These are phyloP conservation scores for Trachemys scripta DNA, from an alignment of 2,113 vertebrate genomes.

Conservation along the genomic window DNA sequence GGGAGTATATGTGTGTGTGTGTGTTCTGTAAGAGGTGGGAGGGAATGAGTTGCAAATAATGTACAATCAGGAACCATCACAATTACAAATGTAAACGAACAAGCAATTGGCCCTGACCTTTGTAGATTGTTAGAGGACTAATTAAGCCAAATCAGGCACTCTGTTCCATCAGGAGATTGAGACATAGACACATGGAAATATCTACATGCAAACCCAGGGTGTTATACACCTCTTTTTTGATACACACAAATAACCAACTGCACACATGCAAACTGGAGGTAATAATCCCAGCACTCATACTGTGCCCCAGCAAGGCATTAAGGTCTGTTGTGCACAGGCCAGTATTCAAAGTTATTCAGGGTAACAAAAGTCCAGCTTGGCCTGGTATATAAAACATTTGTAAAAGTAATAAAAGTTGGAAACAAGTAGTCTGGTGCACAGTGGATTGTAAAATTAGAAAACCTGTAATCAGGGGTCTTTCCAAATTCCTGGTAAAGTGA, in stretches of 20 bases:
- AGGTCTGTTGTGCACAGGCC: accelerated
- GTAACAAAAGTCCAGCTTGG: not conserved
- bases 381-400: not conserved
- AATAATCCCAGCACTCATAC: not conserved
- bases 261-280: too few relatives aligned
- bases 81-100: slow-evolving; percentile 85
- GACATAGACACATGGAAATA: slow-evolving; percentile 59
- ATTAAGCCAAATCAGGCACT: slow-evolving; percentile 82
- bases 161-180: slow-evolving; percentile 76
- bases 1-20: not conserved
- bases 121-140: slow-evolving; percentile 85
- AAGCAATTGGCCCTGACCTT: slow-evolving; percentile 85
- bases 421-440: not conserved
- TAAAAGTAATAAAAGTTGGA: not conserved
- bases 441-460: not conserved
- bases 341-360: accelerated
- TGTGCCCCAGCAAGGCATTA: accelerated
- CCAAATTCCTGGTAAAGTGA: not conserved
- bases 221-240: not conserved
- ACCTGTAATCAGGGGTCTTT: not conserved
- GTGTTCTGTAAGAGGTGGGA: slow-evolving; percentile 36
- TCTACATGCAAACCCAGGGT: not conserved
- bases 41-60: slow-evolving; percentile 77
- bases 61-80: slow-evolving; percentile 82
- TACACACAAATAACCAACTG: accelerated